Conservation (phyloP, 2,888 invertebrate genomes). For the Cistogaster globosa region DNA sequence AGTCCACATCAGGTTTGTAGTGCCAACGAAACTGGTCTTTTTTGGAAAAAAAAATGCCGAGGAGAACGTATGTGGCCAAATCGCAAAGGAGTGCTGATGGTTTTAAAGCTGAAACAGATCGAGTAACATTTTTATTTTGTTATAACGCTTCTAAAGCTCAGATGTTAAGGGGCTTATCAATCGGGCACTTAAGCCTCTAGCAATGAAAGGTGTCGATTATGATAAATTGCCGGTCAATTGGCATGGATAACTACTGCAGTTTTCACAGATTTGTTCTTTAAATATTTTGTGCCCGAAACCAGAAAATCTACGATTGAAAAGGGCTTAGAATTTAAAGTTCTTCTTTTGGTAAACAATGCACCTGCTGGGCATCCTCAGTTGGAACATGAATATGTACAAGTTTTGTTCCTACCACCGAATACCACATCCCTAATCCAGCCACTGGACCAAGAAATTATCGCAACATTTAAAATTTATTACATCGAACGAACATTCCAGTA, state of each 20-base stretch:
- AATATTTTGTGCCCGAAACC: slow-evolving; percentile 38
- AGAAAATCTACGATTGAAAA: slow-evolving; percentile 21
- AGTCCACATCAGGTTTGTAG: slow-evolving; percentile 75
- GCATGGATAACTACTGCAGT: slow-evolving; percentile 72
- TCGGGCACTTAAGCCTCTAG: slow-evolving; percentile 57
- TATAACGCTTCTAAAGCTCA: slow-evolving; percentile 71
- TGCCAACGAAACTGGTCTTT: slow-evolving; percentile 75
- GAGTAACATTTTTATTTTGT: slow-evolving; percentile 75
- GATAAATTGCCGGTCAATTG: slow-evolving; percentile 74
- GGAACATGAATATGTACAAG: slow-evolving; percentile 70
- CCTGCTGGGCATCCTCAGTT: slow-evolving; percentile 70
- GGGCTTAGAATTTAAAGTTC: no score
- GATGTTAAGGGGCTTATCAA: slow-evolving; percentile 71
- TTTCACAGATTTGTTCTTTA: slow-evolving; percentile 43
- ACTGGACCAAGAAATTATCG: slow-evolving; percentile 69
- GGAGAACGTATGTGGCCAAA: slow-evolving; percentile 75
- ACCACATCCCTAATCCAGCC: slow-evolving; percentile 67
- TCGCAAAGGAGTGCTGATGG: slow-evolving; percentile 73
- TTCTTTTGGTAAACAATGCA: slow-evolving; percentile 46
- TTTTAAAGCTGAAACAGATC: slow-evolving; percentile 75
- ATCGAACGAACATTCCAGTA: slow-evolving; percentile 45
- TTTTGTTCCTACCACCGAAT: slow-evolving; percentile 75
- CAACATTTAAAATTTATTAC: slow-evolving; percentile 61
- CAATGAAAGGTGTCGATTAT: slow-evolving; percentile 71
- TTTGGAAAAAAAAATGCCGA: slow-evolving; percentile 76